Percentiles rank a stretch among this genome's conserved stretches.
phyloP scores from a whole-genome alignment of 2,888 invertebrate species.

The Penaeus monodon region DNA sequence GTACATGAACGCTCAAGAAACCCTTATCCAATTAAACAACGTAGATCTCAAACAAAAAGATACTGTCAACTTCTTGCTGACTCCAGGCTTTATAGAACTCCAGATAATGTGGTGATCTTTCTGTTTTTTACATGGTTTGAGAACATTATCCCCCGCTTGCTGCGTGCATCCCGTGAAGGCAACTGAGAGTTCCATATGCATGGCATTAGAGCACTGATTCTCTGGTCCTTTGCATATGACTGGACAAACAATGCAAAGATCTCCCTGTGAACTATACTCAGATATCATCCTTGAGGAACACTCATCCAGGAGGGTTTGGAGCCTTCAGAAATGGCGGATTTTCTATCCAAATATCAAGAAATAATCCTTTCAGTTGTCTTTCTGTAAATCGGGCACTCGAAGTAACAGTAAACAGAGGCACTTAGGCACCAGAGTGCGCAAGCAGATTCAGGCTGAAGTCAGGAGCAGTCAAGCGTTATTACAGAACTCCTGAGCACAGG shows the following conservation, averaged over 20 bases:
- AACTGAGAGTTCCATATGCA: too few relatives aligned
- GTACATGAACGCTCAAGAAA: too few relatives aligned
- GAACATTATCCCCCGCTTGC: too few relatives aligned
- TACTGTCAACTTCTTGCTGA: too few relatives aligned
- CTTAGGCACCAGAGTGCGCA: constrained; percentile 2
- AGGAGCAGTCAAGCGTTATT: constrained; percentile 15
- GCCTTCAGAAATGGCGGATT: background rate
- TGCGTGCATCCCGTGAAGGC: too few relatives aligned
- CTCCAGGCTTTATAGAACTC: too few relatives aligned
- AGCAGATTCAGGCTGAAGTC: constrained; percentile 23
- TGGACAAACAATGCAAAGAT: constrained; percentile 12
- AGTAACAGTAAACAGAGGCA: background rate
- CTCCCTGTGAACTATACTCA: constrained; percentile 18
- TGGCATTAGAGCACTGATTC: constrained; percentile 22
- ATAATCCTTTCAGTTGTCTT: constrained; percentile 11
- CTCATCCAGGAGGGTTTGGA: constrained; percentile 15
- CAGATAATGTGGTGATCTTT: too few relatives aligned
- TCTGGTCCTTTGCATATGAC: constrained; percentile 15
- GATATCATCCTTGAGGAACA: background rate
- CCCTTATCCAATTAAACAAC: too few relatives aligned
- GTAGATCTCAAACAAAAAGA: too few relatives aligned
- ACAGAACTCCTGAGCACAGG: constrained; percentile 5
- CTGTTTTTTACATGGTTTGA: too few relatives aligned
- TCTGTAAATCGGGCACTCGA: constrained; percentile 19
- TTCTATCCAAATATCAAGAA: background rate